Conservation (phyloP, 2,797 vertebrate species). For the Salmo trutta region DNA sequence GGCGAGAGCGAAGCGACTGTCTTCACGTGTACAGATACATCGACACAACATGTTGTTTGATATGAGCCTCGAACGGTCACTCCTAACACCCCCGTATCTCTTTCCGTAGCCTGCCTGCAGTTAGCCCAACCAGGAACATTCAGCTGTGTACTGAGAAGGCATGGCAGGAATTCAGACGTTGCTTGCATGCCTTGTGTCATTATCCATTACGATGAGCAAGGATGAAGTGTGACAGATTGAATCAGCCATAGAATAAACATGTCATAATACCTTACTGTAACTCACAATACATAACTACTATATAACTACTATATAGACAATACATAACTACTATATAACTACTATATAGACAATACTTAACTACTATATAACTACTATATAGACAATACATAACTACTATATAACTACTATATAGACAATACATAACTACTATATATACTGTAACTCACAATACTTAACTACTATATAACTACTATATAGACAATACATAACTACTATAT, state of each 20-base stretch:
- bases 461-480: no score
- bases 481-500: no score
- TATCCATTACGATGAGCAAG: not conserved
- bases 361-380: no score
- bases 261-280: not conserved
- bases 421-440: not conserved
- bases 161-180: not conserved
- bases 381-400: no score
- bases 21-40: no score
- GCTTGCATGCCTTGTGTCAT: not conserved
- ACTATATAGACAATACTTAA: no score
- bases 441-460: not conserved
- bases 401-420: not conserved
- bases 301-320: no score
- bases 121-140: not conserved
- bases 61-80: not conserved
- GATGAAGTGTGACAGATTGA: not conserved
- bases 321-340: no score
- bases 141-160: no score
- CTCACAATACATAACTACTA: no score
- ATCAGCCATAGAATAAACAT: not conserved
- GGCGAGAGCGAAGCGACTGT: no score
- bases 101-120: not conserved
- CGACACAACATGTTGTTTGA: not conserved
- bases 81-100: not conserved